Conservation (phyloP, 2,113 vertebrate genomes). For the Catagonus wagneri region DNA sequence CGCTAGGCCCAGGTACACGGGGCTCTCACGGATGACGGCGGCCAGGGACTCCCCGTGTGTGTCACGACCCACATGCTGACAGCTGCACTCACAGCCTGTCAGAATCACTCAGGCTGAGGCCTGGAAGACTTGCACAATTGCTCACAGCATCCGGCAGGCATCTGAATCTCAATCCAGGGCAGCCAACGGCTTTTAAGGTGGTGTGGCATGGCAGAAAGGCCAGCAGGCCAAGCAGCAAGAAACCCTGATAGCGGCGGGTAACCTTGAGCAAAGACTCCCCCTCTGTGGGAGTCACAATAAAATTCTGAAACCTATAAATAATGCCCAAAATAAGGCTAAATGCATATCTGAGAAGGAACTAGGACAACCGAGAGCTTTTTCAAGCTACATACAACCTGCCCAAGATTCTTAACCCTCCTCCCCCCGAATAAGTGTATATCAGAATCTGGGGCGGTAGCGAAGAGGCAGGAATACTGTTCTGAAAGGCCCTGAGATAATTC, state of each 20-base stretch:
- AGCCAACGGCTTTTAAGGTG: not conserved
- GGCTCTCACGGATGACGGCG: fast-evolving
- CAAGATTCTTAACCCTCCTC: not conserved
- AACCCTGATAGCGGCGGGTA: not conserved
- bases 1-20: fast-evolving
- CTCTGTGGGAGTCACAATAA: not conserved
- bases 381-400: not conserved
- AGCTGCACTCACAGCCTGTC: not conserved
- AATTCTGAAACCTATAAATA: constrained; percentile 66
- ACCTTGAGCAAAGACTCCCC: constrained; percentile 36
- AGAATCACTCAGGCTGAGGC: fast-evolving
- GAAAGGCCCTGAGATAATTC: not conserved
- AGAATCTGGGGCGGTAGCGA: too few relatives aligned
- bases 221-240: not conserved
- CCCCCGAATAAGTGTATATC: not conserved
- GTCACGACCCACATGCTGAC: fast-evolving
- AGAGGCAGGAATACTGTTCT: not conserved
- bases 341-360: constrained; percentile 23
- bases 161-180: not conserved
- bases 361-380: not conserved
- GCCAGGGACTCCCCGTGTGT: fast-evolving
- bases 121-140: not conserved
- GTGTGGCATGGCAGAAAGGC: not conserved
- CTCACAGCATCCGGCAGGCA: not conserved
- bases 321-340: constrained; percentile 2